Evolutionary conservation across 35 echinoderm and acorn worm species (phyloP), one percentile per base, ranked within the genome.

Genomic region (Eucidaris tribuloides): DNA sequence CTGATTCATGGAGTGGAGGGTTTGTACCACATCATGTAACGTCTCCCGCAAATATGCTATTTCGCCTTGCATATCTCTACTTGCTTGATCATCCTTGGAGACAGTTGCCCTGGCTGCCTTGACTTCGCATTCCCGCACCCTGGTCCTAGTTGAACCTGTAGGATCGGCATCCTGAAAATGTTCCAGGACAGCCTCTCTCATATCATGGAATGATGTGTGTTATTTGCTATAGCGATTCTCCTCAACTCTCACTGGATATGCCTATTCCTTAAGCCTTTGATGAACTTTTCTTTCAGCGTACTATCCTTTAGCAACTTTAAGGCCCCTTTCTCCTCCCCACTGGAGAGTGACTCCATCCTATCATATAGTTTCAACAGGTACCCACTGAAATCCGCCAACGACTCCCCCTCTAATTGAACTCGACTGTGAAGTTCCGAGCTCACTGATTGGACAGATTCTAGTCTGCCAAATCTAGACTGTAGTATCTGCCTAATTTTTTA

Each of bases 321-420:
- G 23, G 86, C 61, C 23, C 14, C 20, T 71, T 89, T 55, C 1
- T 31, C 71, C 24, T 82, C 5, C 9, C 54, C 40, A 23, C 19
- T 30, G n/a, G 86, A 59, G 24, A 78, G 18, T 17, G 43, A 35
- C 48, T 20, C 42, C 60, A 89, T 89, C 49, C 79, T 71, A 15
- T 65, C 78, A 58, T 89, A 89, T 29, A n/a, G 80, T 18, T n/a
- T 79, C 7, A 1, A 81, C 41, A 25, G 82, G 46, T 36, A 39
- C 59, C 79, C 68, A 59, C 86, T 89, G 57, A 68, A 88, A 68
- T 88, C 86, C 33, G 64, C 65, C 24, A 88, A 34, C 1, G 80
- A 46, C 65, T 90, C 71, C 31, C 63, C 63, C 2, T 68, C 63
- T 3, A 18, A 4, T 37, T 68, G 63, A 13, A 25, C 2, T 18